phyloP scores from a whole-genome alignment of 2,888 invertebrate genomes.

The Neoaliturus tenellus region DNA sequence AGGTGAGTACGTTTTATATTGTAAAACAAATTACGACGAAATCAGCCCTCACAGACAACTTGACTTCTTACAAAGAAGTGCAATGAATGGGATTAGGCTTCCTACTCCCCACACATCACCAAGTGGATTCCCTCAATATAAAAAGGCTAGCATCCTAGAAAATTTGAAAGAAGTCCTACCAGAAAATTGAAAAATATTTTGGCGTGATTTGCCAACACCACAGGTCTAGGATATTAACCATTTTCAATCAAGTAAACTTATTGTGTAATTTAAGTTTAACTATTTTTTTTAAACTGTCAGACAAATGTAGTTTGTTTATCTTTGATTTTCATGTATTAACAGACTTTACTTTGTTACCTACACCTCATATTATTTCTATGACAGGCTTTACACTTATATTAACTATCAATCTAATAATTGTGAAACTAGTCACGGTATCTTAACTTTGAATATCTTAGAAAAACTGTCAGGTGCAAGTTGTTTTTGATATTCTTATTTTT shows the following conservation, averaged over 20 bases:
- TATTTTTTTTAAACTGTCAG: conserved; percentile 11
- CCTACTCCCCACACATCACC: too few species aligned
- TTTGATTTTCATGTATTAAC: conserved; percentile 15
- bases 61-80: conserved; percentile 47
- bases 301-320: conserved; percentile 10
- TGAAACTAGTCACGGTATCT: conserved; percentile 10
- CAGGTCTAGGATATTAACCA: too few species aligned
- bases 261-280: not conserved
- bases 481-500: conserved; percentile 14
- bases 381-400: not conserved
- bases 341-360: conserved; percentile 21
- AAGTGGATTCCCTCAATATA: too few species aligned
- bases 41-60: not conserved
- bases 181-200: too few species aligned
- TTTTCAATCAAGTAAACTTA: not conserved
- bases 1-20: not conserved
- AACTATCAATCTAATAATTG: conserved; percentile 28
- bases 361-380: conserved; percentile 30
- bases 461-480: conserved; percentile 28
- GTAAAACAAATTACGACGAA: conserved; percentile 12
- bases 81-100: too few species aligned
- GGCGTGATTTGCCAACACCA: too few species aligned
- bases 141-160: too few species aligned
- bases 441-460: conserved; percentile 19
- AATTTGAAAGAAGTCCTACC: too few species aligned